A percentile compares a stretch with the other conserved stretches of the same genome.
These are phyloP conservation scores for Acleris sparsana DNA, from an alignment of 2,888 invertebrate species.

Conservation along the genomic window DNA sequence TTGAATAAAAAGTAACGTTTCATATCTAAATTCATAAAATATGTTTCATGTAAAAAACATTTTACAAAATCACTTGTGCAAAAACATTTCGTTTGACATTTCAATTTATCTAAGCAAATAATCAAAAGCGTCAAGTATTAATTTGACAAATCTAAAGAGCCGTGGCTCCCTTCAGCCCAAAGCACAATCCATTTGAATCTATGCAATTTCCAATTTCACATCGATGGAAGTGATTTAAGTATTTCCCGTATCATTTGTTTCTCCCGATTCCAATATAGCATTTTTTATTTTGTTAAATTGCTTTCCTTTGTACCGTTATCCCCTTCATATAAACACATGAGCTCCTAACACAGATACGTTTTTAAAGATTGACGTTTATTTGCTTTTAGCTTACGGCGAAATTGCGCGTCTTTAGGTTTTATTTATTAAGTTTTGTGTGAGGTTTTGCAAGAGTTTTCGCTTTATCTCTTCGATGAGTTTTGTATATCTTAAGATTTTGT, in stretches of 20 bases:
- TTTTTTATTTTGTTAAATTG: slow-evolving; percentile 82
- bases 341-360: slow-evolving; percentile 74
- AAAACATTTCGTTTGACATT: too few relatives aligned
- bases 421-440: slow-evolving; percentile 38
- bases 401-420: slow-evolving; percentile 62
- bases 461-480: slow-evolving; percentile 23
- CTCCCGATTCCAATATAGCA: slow-evolving; percentile 68
- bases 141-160: background rate
- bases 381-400: slow-evolving; percentile 73
- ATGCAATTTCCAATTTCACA: slow-evolving; percentile 67
- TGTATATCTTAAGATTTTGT: slow-evolving; percentile 20
- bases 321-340: slow-evolving; percentile 72
- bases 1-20: too few relatives aligned
- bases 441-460: slow-evolving; percentile 36
- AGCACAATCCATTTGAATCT: slow-evolving; percentile 32
- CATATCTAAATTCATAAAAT: too few relatives aligned
- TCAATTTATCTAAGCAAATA: background rate
- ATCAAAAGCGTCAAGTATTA: background rate
- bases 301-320: slow-evolving; percentile 73
- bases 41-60: too few relatives aligned
- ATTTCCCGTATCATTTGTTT: slow-evolving; percentile 82
- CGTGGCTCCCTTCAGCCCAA: slow-evolving; percentile 19
- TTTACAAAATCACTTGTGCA: too few relatives aligned
- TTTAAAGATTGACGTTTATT: slow-evolving; percentile 78
- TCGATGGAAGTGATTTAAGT: slow-evolving; percentile 79